A percentile compares a stretch with the other conserved stretches of the same genome.
These are phyloP conservation scores for Octomys mimax DNA, from an alignment of 2,797 vertebrate genomes.

Conservation along the genomic window DNA sequence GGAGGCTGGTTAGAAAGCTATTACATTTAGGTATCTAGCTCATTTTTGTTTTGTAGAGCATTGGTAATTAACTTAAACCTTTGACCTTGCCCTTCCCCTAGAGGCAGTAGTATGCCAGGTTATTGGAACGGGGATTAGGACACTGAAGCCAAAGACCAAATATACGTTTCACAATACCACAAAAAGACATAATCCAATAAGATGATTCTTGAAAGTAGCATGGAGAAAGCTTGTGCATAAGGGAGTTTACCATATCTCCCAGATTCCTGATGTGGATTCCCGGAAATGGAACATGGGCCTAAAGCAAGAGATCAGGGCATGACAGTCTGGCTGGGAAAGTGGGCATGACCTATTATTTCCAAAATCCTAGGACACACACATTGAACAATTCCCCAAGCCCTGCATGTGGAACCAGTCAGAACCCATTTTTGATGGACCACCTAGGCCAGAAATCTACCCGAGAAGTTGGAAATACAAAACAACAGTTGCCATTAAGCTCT, in stretches of 20 bases:
- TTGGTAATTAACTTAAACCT: neutral
- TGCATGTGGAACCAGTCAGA: neutral
- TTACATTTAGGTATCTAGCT: neutral
- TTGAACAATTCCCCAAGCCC: neutral
- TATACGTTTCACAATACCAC: neutral
- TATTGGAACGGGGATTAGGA: neutral
- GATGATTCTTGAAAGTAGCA: neutral
- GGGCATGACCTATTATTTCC: neutral
- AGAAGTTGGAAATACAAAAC: neutral
- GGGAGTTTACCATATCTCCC: neutral
- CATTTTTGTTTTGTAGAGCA: neutral
- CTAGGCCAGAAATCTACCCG: neutral
- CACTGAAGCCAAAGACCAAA: neutral
- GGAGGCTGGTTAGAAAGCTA: neutral
- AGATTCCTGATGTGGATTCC: constrained; percentile 1
- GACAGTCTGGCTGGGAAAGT: neutral
- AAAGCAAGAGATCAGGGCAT: neutral
- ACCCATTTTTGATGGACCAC: neutral
- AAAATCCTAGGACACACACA: neutral
- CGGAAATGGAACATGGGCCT: neutral
- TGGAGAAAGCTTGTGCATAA: neutral
- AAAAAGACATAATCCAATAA: neutral
- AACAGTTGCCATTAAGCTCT: neutral
- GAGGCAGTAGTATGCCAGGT: neutral
- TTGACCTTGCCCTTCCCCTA: neutral